These are phyloP conservation scores for Amblyjoppa proteus DNA, from an alignment of 2,888 invertebrate species.

Conservation along the genomic window DNA sequence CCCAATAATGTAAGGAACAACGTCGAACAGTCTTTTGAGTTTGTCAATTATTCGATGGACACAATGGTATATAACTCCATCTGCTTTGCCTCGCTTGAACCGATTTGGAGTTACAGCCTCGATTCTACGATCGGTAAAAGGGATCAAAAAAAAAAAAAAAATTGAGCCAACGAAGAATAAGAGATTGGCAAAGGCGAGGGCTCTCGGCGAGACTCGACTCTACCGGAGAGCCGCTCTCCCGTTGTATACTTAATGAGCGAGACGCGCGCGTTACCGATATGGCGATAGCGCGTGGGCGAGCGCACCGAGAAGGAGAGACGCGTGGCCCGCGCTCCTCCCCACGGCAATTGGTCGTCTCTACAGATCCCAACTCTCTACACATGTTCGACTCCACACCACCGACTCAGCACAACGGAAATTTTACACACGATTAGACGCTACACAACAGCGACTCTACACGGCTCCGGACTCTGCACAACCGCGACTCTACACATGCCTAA, in stretches of 20 bases:
- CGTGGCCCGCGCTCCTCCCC: slow-evolving; percentile 28
- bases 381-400: too few species aligned
- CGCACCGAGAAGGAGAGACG: slow-evolving; percentile 36
- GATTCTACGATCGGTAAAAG: neutral
- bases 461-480: too few species aligned
- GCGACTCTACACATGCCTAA: too few species aligned
- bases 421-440: too few species aligned
- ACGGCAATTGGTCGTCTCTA: too few species aligned
- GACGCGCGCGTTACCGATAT: slow-evolving; percentile 56
- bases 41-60: neutral
- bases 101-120: slow-evolving; percentile 49
- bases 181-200: neutral
- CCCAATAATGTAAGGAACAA: neutral
- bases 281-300: slow-evolving; percentile 60
- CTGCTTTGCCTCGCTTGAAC: neutral
- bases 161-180: neutral
- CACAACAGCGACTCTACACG: too few species aligned
- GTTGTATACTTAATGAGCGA: slow-evolving; percentile 37
- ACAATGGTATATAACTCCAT: neutral
- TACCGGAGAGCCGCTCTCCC: slow-evolving; percentile 13
- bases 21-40: neutral
- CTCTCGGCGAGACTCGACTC: slow-evolving; percentile 5
- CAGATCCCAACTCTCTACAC: too few species aligned
- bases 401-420: too few species aligned
- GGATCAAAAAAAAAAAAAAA: too few species aligned